These are phyloP conservation scores for Siniperca chuatsi DNA, from an alignment of 2,113 vertebrate genomes.

Conservation along the genomic window DNA sequence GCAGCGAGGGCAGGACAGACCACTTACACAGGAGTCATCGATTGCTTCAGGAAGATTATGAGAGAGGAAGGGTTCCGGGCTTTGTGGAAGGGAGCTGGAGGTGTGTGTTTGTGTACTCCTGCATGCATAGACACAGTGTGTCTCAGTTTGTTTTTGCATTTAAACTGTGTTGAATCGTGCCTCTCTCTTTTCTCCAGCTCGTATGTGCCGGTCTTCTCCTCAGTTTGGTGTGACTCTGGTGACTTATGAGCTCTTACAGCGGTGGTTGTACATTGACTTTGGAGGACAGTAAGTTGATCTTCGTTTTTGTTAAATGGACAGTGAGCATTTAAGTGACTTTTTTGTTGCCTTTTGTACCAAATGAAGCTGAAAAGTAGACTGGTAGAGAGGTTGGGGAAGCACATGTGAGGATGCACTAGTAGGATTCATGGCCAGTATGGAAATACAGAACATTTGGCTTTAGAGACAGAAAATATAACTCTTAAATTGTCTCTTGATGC, in stretches of 20 bases:
- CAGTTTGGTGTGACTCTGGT: conserved; percentile 98
- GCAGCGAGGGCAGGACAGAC: conserved; percentile 97
- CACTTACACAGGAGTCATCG: conserved; percentile 92
- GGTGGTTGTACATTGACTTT: conserved; percentile 97
- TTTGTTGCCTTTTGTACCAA: background rate
- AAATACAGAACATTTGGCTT: conserved; percentile 8
- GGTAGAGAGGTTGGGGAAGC: background rate
- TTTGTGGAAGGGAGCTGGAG: conserved; percentile 98
- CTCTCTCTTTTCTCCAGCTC: conserved; percentile 83
- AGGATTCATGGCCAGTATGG: background rate
- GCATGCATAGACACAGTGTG: fast-evolving
- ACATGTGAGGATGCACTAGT: background rate
- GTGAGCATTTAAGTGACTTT: background rate
- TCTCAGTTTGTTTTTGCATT: too few species aligned
- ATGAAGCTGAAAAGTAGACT: background rate
- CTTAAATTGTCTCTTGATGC: background rate
- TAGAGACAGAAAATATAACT: background rate
- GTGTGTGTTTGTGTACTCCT: conserved; percentile 75
- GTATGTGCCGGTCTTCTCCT: conserved; percentile 97
- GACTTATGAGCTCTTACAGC: conserved; percentile 96
- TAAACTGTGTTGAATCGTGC: background rate
- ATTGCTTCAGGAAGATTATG: conserved; percentile 96
- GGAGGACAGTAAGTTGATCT: conserved; percentile 91
- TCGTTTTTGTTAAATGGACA: background rate
- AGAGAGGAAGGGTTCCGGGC: conserved; percentile 93